These are phyloP conservation scores for Antechinus flavipes DNA, from an alignment of 2,113 vertebrate species.

Conservation along the genomic window DNA sequence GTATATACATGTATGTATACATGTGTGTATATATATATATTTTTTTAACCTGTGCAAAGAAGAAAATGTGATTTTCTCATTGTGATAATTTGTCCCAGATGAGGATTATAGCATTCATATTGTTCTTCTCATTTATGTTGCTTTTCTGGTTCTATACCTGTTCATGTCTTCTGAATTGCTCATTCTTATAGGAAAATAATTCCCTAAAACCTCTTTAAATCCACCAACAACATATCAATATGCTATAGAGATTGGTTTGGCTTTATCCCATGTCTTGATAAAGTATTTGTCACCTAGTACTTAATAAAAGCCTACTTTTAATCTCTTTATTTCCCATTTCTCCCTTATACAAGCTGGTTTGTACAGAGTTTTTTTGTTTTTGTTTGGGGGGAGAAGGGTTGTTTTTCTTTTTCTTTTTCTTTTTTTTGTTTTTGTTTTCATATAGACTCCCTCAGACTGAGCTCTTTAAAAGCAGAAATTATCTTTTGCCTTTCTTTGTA, in stretches of 20 bases:
- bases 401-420: no score
- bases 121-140: background rate
- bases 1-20: background rate
- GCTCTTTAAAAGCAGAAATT: no score
- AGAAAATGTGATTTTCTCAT: background rate
- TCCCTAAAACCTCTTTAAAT: background rate
- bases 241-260: background rate
- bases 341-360: no score
- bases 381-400: no score
- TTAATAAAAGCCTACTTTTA: background rate
- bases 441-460: no score
- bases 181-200: background rate
- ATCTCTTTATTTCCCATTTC: background rate
- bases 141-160: background rate
- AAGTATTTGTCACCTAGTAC: background rate
- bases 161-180: background rate
- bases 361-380: no score
- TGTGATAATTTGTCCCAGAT: background rate
- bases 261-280: no score
- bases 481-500: no score
- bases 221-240: background rate
- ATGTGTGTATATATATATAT: background rate
- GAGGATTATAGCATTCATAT: background rate
- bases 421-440: no score
- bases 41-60: background rate